Base-by-base conservation (phyloP, 2,797 vertebrate genomes). In the Enteromius paludinosus region DNA sequence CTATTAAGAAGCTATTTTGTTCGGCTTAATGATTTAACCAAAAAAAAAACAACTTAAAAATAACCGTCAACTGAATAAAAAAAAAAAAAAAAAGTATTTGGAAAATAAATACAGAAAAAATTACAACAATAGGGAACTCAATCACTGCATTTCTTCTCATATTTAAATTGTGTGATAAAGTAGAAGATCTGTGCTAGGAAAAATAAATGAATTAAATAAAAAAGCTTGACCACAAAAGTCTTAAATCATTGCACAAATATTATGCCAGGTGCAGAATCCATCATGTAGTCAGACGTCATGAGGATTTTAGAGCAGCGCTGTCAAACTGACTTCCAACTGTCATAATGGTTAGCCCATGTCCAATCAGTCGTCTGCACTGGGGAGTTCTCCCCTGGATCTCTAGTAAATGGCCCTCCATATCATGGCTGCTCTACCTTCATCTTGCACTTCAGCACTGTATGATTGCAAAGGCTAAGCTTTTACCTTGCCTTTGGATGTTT, bases 401-500 rank as follows among this genome's bases (percentile, higher is more conserved):
- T 28, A 73, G 74, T 86, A 85, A 90, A 89, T 91, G 79, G 77
- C 86, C 49, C 62, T 75, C 43, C 33, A 62, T 79, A 77, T 74
- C 69, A 82, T 65, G 83, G 77, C 71, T 75, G 81, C 82, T 79
- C 89, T 76, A 76, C 84, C 86, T 81, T 83, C 87, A 84, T 77
- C 87, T 79, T 28, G 20, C 52, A 61, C 88, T 75, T 84, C 74
- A 79, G 70, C 66, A 81, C 87, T 82, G 45, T 76, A 80, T 88
- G 81, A 82, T 87, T 84, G 81, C 85, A 74, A 45, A 78, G 78
- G 52, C 76, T 81, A 28, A 30, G 56, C 59, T 86, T 84, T 70
- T 68, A 79, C 62, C 66, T 62, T 3, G 20, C 85, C 74, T 78
- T 77, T 72, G 38, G 90, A 92, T 91, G 89, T 90, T 90, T 89